Conservation (phyloP, 2,888 invertebrate genomes). For the Empis stercorea region DNA sequence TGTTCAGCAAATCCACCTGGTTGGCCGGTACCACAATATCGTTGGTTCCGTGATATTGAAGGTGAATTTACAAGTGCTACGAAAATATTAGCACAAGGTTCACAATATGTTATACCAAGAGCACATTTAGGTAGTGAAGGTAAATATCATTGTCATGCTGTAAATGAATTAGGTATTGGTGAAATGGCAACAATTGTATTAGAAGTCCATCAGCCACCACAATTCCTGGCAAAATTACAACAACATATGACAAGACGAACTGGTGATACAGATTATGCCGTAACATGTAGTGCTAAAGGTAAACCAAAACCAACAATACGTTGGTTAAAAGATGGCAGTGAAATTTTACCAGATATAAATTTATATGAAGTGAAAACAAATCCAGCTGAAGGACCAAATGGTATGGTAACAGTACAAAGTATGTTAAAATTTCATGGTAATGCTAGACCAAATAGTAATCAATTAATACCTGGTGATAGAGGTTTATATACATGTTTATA, state of each 20-base stretch:
- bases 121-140: conserved; percentile 80
- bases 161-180: conserved; percentile 78
- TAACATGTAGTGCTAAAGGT: conserved; percentile 75
- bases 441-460: conserved; percentile 60
- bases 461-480: conserved; percentile 69
- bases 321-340: conserved; percentile 77
- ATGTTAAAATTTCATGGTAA: conserved; percentile 68
- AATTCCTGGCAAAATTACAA: conserved; percentile 68
- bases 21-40: conserved; percentile 82
- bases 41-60: conserved; percentile 73
- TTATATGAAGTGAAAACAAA: conserved; percentile 72
- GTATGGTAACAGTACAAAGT: conserved; percentile 71
- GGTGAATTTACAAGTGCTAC: conserved; percentile 44
- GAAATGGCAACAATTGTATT: conserved; percentile 71
- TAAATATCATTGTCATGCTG: conserved; percentile 79
- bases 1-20: conserved; percentile 82
- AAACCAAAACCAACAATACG: conserved; percentile 73
- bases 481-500: conserved; percentile 80
- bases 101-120: conserved; percentile 72
- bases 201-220: conserved; percentile 80
- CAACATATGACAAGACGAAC: conserved; percentile 69
- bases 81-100: conserved; percentile 61
- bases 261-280: conserved; percentile 64
- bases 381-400: conserved; percentile 61
- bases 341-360: conserved; percentile 62